Evolutionary conservation across 1,140 invertebrate genomes (phyloP).

Genomic region (Rhagoletis pomonella): DNA sequence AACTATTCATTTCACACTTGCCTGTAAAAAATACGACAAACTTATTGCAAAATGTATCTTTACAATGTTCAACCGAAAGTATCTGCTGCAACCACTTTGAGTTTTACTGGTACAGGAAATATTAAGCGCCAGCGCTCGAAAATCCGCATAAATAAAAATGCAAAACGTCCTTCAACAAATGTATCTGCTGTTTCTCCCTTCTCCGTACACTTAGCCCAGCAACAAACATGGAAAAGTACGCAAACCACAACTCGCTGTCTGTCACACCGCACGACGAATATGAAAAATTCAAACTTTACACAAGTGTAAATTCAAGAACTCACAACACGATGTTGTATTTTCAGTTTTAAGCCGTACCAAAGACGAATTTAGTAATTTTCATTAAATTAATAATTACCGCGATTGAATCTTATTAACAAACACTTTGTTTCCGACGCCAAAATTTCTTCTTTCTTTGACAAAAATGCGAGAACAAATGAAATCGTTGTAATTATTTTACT

Average conservation of each 20-base stretch:
- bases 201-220: background rate
- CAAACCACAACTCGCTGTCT: background rate
- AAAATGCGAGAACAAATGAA: constrained; percentile 2
- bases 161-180: constrained; percentile 52
- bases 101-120: background rate
- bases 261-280: background rate
- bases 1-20: too few relatives aligned
- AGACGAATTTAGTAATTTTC: too few relatives aligned
- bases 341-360: too few relatives aligned
- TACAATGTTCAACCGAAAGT: background rate
- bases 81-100: background rate
- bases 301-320: too few relatives aligned
- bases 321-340: too few relatives aligned
- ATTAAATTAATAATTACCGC: too few relatives aligned
- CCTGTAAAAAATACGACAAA: too few relatives aligned
- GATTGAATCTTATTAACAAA: too few relatives aligned
- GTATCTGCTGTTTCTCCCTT: constrained; percentile 14
- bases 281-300: background rate
- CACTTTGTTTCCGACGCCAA: background rate
- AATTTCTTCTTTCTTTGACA: background rate
- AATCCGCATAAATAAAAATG: constrained; percentile 43
- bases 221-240: background rate
- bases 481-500: background rate
- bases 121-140: constrained; percentile 39
- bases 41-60: constrained; percentile 1